Base-by-base conservation (phyloP, 2,113 vertebrate genomes). In the Synchiropus splendidus region DNA sequence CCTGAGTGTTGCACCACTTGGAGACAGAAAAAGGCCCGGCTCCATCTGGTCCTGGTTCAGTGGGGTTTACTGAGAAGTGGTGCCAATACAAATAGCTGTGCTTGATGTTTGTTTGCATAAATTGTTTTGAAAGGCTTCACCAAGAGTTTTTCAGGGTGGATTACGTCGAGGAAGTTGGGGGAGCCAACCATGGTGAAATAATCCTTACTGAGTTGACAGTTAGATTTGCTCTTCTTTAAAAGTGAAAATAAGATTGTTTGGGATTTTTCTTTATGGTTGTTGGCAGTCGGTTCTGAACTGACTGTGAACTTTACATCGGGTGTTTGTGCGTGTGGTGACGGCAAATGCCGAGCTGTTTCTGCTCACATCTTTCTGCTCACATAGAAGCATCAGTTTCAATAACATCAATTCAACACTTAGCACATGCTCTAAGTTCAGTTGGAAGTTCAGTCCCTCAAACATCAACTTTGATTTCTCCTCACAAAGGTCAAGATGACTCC, bases 91-190 rank as follows among this genome's bases (percentile, higher is more conserved):
- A 94, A 94, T 90, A 92, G 86, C 89, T 83, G 68, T 45, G 79
- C 89, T 90, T 88, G 85, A 88, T 92, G 88, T 94, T 92, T 94
- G 90, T 91, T 91, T 94, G 87, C 87, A 91, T 94, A 90, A 94
- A 92, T 89, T 91, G 89, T 95, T 95, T 90, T 92, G 92, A 94
- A 89, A 90, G 89, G 89, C 86, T 89, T 91, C 87, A 85, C 84
- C 80, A 83, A 65, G 83, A 90, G 83, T 90, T 90, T 88, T 88
- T 88, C 76, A 79, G 84, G 83, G 85, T 53, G 70, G 72, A 89
- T 92, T 92, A 89, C 74, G 87, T 75, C 76, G 75, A 72, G 71
- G 77, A 83, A 85, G 79, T 79, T 54, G 62, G 10, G 70, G 67
- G 68, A 77, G 79, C 87, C 63, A 63, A 64, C 31, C 32, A 77